These are phyloP conservation scores for Agrotis clavis DNA, from an alignment of 2,888 invertebrate genomes.

Conservation along the genomic window DNA sequence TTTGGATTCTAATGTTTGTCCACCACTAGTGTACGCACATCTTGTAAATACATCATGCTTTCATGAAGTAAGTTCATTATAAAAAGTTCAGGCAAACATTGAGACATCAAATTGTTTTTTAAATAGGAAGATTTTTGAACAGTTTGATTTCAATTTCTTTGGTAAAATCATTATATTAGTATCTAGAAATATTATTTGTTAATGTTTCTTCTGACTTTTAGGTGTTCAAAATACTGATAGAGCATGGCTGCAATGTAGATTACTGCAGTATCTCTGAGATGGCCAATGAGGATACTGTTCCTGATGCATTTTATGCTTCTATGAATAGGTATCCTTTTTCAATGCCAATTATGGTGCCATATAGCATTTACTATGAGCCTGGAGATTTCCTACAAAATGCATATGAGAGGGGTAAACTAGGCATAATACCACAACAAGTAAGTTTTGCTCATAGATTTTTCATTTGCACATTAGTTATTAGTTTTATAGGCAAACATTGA, in stretches of 20 bases:
- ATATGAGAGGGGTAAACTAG: conserved; percentile 70
- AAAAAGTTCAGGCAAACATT: conserved; percentile 2
- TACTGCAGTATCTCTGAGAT: conserved; percentile 75
- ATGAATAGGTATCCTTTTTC: conserved; percentile 79
- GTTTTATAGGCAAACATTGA: not conserved
- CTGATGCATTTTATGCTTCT: conserved; percentile 85
- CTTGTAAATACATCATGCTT: conserved; percentile 80
- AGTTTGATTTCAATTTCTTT: conserved; percentile 12
- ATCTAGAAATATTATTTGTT: conserved; percentile 2
- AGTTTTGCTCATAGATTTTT: conserved; percentile 59
- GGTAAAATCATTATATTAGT: not conserved
- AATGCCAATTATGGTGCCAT: conserved; percentile 78
- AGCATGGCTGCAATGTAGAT: conserved; percentile 86
- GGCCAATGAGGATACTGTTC: conserved; percentile 70
- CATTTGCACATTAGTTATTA: not conserved
- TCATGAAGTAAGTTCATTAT: conserved; percentile 78
- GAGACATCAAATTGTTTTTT: not conserved
- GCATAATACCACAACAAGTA: conserved; percentile 77
- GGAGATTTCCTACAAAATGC: conserved; percentile 77
- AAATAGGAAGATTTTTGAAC: not conserved
- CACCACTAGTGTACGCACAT: conserved; percentile 86
- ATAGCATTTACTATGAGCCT: conserved; percentile 85
- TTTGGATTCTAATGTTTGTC: conserved; percentile 81
- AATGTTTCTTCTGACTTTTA: conserved; percentile 66
- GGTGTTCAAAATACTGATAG: conserved; percentile 84